Evolutionary conservation across 2,888 invertebrate species (phyloP), one percentile per base, ranked within the genome.

Genomic region (Tachystola acroxantha): DNA sequence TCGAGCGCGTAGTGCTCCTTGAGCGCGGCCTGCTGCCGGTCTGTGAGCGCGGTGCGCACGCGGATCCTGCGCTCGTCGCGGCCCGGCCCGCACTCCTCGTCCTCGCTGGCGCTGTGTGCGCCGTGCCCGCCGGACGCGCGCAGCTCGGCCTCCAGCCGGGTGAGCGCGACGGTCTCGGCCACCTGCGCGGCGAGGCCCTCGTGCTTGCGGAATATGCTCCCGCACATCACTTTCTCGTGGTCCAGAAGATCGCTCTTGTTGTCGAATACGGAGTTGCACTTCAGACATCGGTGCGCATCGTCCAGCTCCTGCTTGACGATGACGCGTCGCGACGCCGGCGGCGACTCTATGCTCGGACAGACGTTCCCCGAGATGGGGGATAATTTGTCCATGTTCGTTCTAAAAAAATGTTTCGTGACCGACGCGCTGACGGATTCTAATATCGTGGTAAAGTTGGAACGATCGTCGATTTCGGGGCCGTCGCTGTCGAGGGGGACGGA

Each of bases 1-100:
- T 99, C 98, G 11, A 92, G 75, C 33, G 94, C 89, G 72, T 98
- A 99, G 68, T 96, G 95, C 44, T 94, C 92, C 66, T 96, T 96
- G 35, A 99, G 88, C 37, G 96, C 90, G 28, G 92, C 91, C 61
- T 98, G 91, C 71, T 99, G 98, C 64, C 97, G 96, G 61, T 98
- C 98, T 28, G 95, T 96, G 45, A 99, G 94, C 46, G 97, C 92
- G 5, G 98, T 98, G 40, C 99, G 90, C 1, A 97, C 97, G 51
- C 98, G 90, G 9, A 96, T 96, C 46, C 94, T 89, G 26, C 93
- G 94, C 11, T 88, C 89, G 53, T 91, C 91, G 34, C 88, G 84
- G 36, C 89, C 76, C 24, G 88, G 79, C 27, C 76, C 72, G 36
- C 79, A 82, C 47, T 89, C 90, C 48, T 91, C 92, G 44, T 91